Base-by-base conservation (phyloP, 2,888 invertebrate species). In the Hypena proboscidalis region DNA sequence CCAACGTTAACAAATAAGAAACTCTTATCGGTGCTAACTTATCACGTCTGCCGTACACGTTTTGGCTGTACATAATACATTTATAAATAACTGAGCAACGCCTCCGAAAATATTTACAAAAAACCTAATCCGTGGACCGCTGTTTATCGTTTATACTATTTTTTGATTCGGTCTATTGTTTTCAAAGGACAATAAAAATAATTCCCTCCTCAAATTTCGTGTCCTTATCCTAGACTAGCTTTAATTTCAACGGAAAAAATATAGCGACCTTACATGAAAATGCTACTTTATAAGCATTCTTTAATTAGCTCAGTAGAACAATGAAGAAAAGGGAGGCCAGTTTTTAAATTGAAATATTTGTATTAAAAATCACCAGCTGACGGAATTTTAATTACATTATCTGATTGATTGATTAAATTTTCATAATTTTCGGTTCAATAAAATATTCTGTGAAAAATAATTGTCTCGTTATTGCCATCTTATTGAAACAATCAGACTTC, bases 1-100 rank as follows among this genome's bases (percentile, higher is more conserved):
- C 69, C 56, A 72, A 71, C 70, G 70, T 70, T 76, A 76, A 76
- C 77, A 80, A 78, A 78, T 79, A 74, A 77, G 72, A 71, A 67
- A 74, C 73, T 69, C 71, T 69, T 70, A 68, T 71, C 64, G 57
- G 58, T 44, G 51, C 65, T 68, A 67, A 71, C 67, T 68, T 67
- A 67, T 71, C 75, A 67, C 60, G 57, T 47, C 48, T 41, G 50
- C 58, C 49, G 58, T 53, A 47, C 56, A 48, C 56, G 59, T 44
- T 43, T 58, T 58, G 55, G 49, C 56, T 48, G 50, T 44, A 49
- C 17, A 25, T 29, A 9, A n/a, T 2, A 13, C 10, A 25, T 14
- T 31, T 15, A 11, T 26, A 20, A 39, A 32, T 32, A 32, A 31
- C 19, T 39, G 6, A 31, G 2, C 17, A n/a, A 25, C 23, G 23